Evolutionary conservation across 2,797 vertebrate genomes (phyloP), one percentile per base, ranked within the genome.

Genomic region (Amphiprion clarkii): DNA sequence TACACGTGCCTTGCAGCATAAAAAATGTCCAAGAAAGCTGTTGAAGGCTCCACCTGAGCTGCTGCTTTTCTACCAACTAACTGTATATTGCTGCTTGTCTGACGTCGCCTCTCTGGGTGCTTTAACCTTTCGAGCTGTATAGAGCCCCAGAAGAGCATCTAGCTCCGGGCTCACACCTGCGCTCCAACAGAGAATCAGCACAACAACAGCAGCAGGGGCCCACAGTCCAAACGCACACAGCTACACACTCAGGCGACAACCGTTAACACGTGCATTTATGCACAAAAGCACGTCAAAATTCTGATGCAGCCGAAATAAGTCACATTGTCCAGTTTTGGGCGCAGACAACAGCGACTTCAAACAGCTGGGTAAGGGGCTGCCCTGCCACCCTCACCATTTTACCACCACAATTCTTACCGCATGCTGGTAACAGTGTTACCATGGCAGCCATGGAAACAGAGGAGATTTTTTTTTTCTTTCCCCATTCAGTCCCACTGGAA

Each of bases 361-460:
- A 84, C 61, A 49, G 61, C 67, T 76, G 68, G 51, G 66, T 44
- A 56, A 2, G 57, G 73, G 67, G 40, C 74, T 61, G 55, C 54
- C 40, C 44, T 68, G 76, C 57, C 57, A 42, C 67, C 76, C 80
- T 87, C 72, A 80, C 63, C 54, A 77, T 82, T 70, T 78, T 36
- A 71, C 75, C 77, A 67, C 33, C 74, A 54, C 53, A 48, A 83
- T 21, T 79, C 74, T 75, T 56, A 40, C 67, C 67, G 73, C 71
- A 55, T 53, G 72, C 78, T 82, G 82, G 78, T 51, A 89, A 84
- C 82, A 55, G 88, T 65, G 90, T 90, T 88, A 74, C 89, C 86
- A 89, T 90, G 89, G 90, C 86, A 92, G 83, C 89, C 71, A 64
- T 74, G 81, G 88, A 89, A 90, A 89, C 78, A 67, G 81, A 88